phyloP scores from a whole-genome alignment of 2,113 vertebrate genomes.

The Cathartes aura region DNA sequence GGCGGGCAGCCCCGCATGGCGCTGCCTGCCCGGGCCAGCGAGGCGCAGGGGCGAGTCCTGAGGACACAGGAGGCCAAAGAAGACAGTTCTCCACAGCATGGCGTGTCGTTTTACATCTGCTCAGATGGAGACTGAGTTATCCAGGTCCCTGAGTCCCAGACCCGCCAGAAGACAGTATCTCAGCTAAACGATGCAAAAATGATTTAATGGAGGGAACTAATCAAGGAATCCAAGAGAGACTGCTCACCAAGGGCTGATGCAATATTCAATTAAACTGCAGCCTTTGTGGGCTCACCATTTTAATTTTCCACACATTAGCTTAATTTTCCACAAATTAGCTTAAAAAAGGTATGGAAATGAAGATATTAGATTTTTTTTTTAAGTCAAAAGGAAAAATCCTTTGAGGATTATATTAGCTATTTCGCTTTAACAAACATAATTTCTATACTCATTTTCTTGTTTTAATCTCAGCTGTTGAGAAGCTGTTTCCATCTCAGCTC shows the following conservation, averaged over 20 bases:
- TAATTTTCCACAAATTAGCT: constrained; percentile 84
- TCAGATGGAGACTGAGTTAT: constrained; percentile 44
- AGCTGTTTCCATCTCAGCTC: not conserved
- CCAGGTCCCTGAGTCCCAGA: constrained; percentile 57
- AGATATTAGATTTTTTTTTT: constrained; percentile 70
- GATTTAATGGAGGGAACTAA: constrained; percentile 75
- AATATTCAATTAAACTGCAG: constrained; percentile 81
- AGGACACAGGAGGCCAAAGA: rapidly evolving
- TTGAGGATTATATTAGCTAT: constrained; percentile 74
- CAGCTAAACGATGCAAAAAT: constrained; percentile 58
- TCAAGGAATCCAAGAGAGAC: constrained; percentile 76
- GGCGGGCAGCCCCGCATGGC: rapidly evolving
- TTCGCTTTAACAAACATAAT: constrained; percentile 58
- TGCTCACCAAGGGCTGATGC: constrained; percentile 62
- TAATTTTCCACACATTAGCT: constrained; percentile 85
- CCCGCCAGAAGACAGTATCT: constrained; percentile 58
- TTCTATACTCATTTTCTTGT: constrained; percentile 34
- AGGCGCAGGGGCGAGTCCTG: not conserved
- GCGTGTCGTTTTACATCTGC: not conserved
- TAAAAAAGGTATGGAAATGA: constrained; percentile 79
- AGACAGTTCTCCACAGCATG: not conserved
- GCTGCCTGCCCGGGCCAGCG: rapidly evolving
- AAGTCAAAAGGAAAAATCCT: constrained; percentile 75
- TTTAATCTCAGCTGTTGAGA: constrained; percentile 29
- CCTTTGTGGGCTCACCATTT: constrained; percentile 75